Base-by-base conservation (phyloP, 2,113 vertebrate species). In the Macrotus californicus region DNA sequence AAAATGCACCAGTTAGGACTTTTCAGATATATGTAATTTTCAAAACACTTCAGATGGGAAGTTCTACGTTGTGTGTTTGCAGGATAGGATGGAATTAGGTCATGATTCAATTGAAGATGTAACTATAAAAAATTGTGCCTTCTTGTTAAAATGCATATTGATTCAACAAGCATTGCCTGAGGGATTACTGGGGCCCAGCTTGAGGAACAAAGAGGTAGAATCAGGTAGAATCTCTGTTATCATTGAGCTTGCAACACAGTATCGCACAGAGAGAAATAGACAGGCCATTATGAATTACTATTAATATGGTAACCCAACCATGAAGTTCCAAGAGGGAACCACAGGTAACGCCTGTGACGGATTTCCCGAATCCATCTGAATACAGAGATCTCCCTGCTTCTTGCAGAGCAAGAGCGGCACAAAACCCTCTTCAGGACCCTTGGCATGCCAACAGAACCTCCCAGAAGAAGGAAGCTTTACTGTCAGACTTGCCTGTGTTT, bases 341-440 rank as follows among this genome's bases (percentile, higher is more conserved):
- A 26, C 2, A 61, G 12, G 26, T 26, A 31, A 2, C 3, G n/a
- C 64, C 15, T 2, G 3, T 2, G 52, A 5, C 0, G 6, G 39
- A 3, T 16, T 67, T 72, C 24, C 6, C 14, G 31, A 46, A 4
- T 2, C 18, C 22, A 1, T 29, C 36, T 2, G 13, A 50, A 13
- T 13, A 3, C 13, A 66, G 69, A 66, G 69, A 46, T 3, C 12
- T 18, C n/a, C 43, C n/a, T 52, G 31, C 29, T 76, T 76, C 72
- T 43, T 18, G 18, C 13, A 59, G 31, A 43, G 15, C 6, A 1
- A 26, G 48, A 22, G 34, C 21, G 12, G 46, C 1, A 24, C 7
- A 7, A 36, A 34, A 36, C 10, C 48, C 12, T 54, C 16, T 16
- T 15, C 50, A 81, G 50, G 31, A 59, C 34, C 36, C 18, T 0